Conservation (phyloP, 2,888 invertebrate genomes). For the Gisinianus flammeolus region DNA sequence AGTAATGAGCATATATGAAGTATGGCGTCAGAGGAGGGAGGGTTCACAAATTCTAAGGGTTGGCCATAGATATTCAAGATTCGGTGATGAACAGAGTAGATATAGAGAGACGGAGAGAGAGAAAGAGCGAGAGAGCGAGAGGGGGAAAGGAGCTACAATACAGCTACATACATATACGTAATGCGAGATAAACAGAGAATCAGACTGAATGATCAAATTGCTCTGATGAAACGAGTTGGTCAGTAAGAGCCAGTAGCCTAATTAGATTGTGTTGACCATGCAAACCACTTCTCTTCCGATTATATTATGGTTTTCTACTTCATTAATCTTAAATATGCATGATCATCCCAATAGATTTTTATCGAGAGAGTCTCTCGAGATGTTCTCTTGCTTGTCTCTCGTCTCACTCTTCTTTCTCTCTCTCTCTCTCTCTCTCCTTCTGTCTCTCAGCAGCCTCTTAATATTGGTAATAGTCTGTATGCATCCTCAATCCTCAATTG, state of each 20-base stretch:
- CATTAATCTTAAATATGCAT: constrained; percentile 45
- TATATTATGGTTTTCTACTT: constrained; percentile 42
- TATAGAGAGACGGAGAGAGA: constrained; percentile 20
- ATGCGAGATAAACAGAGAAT: constrained; percentile 10
- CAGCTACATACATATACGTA: neutral
- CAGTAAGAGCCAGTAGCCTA: constrained; percentile 44
- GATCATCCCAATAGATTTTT: constrained; percentile 43
- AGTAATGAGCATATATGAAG: constrained; percentile 31
- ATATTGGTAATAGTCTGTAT: neutral
- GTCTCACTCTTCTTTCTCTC: neutral
- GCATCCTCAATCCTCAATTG: neutral
- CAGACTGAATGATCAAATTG: constrained; percentile 31
- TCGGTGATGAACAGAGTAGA: constrained; percentile 28
- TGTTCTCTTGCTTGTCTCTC: constrained; percentile 5
- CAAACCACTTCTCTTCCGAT: constrained; percentile 39
- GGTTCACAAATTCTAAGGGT: constrained; percentile 22
- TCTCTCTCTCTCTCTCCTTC: neutral
- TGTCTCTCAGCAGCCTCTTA: neutral
- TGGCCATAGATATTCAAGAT: constrained; percentile 33
- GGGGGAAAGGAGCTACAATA: neutral
- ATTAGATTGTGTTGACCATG: constrained; percentile 47
- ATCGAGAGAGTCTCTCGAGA: constrained; percentile 14
- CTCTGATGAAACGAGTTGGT: constrained; percentile 28
- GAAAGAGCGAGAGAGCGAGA: neutral
- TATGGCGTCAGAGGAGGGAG: constrained; percentile 26